Base-by-base conservation (phyloP, 2,113 vertebrate genomes). In the Halcyon senegalensis region DNA sequence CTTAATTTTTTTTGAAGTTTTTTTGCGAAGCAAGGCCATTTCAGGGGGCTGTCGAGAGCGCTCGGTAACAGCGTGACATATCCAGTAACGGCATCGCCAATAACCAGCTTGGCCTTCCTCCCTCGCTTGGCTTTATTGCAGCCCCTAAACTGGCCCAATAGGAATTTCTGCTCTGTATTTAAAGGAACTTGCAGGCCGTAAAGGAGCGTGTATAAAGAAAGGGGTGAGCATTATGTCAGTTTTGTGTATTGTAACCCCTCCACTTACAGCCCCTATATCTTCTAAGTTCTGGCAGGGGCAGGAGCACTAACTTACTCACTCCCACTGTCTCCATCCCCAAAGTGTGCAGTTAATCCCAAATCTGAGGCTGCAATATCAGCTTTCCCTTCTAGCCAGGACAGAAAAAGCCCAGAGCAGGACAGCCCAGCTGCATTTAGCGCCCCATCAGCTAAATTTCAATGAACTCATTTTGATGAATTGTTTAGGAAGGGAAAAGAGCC, bases 401-500 rank as follows among this genome's bases (percentile, higher is more conserved):
- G 96, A 83, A 93, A 93, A 97, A 92, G 55, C 0, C 0, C 94
- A 72, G 90, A 90, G 85, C 94, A 86, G 95, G 95, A 93, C 93
- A 72, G 90, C 69, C 72, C 97, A 96, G 96, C 97, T 96, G 96
- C 56, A 30, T 53, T 96, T 96, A 95, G 90, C 35, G 83, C 96
- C 96, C 95, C 92, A 96, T 96, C 95, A 96, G 97, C 96, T 96
- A 90, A 96, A 96, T 96, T 95, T 96, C 95, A 79, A 64, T 97
- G 96, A 92, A 97, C 95, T 96, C 68, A 90, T 96, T 90, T 95
- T 97, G 97, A 97, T 94, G 63, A 95, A 96, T 96, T 96, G 97
- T 97, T 89, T 89, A 96, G 94, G 89, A 95, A 92, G 70, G 84
- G 80, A 87, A 95, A 78, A 87, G 91, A 93, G 84, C 79, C 90